Evolutionary conservation across 2,888 invertebrate species (phyloP), one percentile per base, ranked within the genome.

Genomic region (Opisthograptis luteolata): DNA sequence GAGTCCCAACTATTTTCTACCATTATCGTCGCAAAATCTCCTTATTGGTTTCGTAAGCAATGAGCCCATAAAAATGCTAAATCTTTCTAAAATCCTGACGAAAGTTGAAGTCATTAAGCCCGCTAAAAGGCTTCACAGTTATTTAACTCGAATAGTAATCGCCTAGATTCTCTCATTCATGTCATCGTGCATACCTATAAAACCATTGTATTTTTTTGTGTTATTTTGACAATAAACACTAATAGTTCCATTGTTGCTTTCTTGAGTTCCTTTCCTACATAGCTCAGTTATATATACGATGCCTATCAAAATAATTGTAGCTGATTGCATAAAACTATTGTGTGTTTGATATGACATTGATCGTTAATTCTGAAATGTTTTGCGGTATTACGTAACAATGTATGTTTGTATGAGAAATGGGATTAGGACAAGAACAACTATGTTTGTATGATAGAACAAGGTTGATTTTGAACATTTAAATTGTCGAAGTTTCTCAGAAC

Each of bases 281-380:
- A 41, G 28, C 44, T 60, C 15, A 5, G 12, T 31, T 25, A 39
- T 57, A 62, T 61, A 66, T 51, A 55, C 58, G 52, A 60, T 63
- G 59, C 54, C 60, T 64, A 65, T 66, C 67, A 55, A 54, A 62
- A 73, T 77, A 73, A 78, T 72, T 62, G 62, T 39, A 36, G 37
- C 20, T 58, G 51, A 63, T 85, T 83, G 74, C 70, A 72, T 77
- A 76, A 80, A 58, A 43, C 70, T 54, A 79, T 81, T 84, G 81
- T 84, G 40, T 68, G 5, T 32, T 13, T 40, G 59, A 62, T 65
- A 65, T 76, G 74, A 76, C 70, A 78, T 80, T 80, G 81, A 79
- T 79, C 69, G 63, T 64, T 61, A 62, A 68, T 61, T 51, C 31
- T 46, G 50, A 64, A 65, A 50, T 49, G 49, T 3, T 35, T 47